A percentile compares a stretch with the other conserved stretches of the same genome.
These are phyloP conservation scores for Saturnia japonica DNA, from an alignment of 2,888 invertebrate species.

Conservation along the genomic window DNA sequence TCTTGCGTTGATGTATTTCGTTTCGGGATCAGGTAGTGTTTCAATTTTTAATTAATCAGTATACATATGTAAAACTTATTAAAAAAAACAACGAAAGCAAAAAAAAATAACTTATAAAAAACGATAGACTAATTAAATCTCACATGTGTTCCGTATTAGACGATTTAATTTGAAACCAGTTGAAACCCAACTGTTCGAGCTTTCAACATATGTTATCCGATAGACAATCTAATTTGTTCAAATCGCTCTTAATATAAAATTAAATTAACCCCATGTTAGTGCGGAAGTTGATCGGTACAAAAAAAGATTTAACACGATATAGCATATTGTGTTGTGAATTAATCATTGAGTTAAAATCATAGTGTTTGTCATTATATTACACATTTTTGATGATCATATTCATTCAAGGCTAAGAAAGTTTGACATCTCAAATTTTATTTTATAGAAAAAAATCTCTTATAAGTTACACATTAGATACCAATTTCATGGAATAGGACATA, in stretches of 20 bases:
- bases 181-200: constrained; percentile 44
- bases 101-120: no score
- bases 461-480: no score
- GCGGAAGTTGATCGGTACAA: constrained; percentile 36
- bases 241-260: constrained; percentile 62
- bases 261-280: constrained; percentile 34
- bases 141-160: constrained; percentile 1
- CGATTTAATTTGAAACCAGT: constrained; percentile 31
- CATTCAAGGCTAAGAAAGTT: no score
- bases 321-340: constrained; percentile 37
- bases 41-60: no score
- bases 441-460: no score
- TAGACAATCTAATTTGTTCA: constrained; percentile 73
- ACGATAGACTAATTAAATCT: constrained; percentile 1
- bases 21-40: neutral
- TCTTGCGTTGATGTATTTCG: neutral
- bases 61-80: no score
- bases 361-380: neutral
- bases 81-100: no score
- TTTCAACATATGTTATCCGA: constrained; percentile 48
- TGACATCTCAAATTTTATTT: no score
- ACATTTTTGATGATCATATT: neutral
- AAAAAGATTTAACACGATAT: constrained; percentile 39
- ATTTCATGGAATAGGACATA: no score
- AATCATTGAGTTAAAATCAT: neutral